Evolutionary conservation across 2,113 vertebrate species (phyloP).

Genomic region (Rhizomys pruinosus): DNA sequence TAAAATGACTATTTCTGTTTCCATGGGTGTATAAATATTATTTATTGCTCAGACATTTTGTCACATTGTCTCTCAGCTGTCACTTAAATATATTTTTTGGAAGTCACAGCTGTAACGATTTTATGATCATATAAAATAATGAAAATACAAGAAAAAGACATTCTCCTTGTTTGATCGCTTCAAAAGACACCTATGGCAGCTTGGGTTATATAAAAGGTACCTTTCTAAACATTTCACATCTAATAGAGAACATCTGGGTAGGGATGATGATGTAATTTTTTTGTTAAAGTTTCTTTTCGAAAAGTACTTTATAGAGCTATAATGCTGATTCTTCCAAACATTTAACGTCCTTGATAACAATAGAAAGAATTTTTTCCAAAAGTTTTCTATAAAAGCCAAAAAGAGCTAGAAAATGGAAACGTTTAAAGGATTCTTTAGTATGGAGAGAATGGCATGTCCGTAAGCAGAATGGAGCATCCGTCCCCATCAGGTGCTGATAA

Average conservation of each 20-base stretch:
- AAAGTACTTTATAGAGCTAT: constrained; percentile 64
- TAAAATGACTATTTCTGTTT: constrained; percentile 78
- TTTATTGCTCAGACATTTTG: constrained; percentile 81
- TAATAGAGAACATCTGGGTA: constrained; percentile 89
- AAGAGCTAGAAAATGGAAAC: constrained; percentile 59
- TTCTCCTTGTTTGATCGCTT: constrained; percentile 83
- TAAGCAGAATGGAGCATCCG: constrained; percentile 23
- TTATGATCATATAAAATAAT: constrained; percentile 82
- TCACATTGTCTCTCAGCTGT: constrained; percentile 81
- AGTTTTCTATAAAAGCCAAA: constrained; percentile 60
- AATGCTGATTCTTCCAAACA: constrained; percentile 69
- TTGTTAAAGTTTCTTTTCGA: constrained; percentile 77
- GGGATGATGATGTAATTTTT: constrained; percentile 86
- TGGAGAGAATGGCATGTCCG: constrained; percentile 47
- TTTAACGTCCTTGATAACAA: constrained; percentile 73
- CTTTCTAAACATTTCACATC: constrained; percentile 83
- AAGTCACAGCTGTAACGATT: constrained; percentile 78
- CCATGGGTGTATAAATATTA: constrained; percentile 75
- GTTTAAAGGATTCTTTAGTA: constrained; percentile 35
- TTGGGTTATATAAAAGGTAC: constrained; percentile 84
- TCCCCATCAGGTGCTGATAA: constrained; percentile 66
- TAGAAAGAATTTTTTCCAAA: constrained; percentile 35
- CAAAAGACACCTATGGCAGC: constrained; percentile 85
- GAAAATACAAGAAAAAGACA: constrained; percentile 80
- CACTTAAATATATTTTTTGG: constrained; percentile 73